A percentile compares a stretch with the other conserved stretches of the same genome.
phyloP scores from a whole-genome alignment of 1,140 invertebrate species.

The Oscheius sp. region DNA sequence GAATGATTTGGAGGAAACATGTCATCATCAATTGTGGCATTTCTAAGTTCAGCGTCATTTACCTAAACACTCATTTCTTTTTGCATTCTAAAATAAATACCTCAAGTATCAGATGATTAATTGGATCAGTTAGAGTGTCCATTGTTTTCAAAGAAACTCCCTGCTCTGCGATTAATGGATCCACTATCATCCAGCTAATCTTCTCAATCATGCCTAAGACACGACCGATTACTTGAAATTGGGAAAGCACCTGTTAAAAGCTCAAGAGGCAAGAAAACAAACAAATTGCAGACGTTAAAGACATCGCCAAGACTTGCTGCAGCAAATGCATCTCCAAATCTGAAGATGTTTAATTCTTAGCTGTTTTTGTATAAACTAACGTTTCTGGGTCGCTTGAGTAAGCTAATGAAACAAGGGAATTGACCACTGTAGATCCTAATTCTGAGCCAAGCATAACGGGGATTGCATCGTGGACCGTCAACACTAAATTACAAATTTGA shows the following conservation, averaged over 20 bases:
- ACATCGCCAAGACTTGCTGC: slow-evolving; percentile 64
- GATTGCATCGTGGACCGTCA: slow-evolving; percentile 60
- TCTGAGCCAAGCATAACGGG: slow-evolving; percentile 63
- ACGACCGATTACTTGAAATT: slow-evolving; percentile 6
- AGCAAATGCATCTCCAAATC: slow-evolving; percentile 63
- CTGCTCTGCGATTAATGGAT: slow-evolving; percentile 42
- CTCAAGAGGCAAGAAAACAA: slow-evolving; percentile 63
- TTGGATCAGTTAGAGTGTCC: slow-evolving; percentile 47
- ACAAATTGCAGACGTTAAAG: slow-evolving; percentile 65
- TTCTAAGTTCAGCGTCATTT: slow-evolving; percentile 25
- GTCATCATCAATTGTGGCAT: slow-evolving; percentile 25
- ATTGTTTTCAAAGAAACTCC: slow-evolving; percentile 45
- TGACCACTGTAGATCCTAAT: slow-evolving; percentile 62
- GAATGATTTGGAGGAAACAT: slow-evolving; percentile 26
- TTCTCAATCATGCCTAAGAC: slow-evolving; percentile 48
- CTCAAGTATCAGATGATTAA: slow-evolving; percentile 46
- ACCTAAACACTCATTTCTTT: slow-evolving; percentile 7
- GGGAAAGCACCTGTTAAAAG: slow-evolving; percentile 44
- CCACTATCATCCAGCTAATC: slow-evolving; percentile 43
- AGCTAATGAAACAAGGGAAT: slow-evolving; percentile 59
- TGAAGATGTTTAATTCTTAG: not conserved
- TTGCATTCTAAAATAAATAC: slow-evolving; percentile 28
- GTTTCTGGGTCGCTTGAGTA: slow-evolving; percentile 58
- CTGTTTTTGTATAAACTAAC: not conserved
- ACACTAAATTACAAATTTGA: slow-evolving; percentile 47